These are phyloP conservation scores for Tetrao urogallus DNA, from an alignment of 2,113 vertebrate species.

Conservation along the genomic window DNA sequence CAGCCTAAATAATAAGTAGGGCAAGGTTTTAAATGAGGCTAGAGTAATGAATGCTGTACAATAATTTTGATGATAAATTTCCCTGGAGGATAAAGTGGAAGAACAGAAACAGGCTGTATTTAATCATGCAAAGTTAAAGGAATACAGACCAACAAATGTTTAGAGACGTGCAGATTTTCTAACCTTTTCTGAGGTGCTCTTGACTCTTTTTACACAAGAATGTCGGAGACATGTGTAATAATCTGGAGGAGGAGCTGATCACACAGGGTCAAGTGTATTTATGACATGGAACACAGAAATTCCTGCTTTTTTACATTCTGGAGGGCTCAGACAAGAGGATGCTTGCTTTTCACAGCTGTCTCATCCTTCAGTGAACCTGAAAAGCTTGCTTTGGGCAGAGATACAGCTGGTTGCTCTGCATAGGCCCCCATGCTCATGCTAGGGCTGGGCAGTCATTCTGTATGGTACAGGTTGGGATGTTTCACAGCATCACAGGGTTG, in stretches of 20 bases:
- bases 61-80: conserved; percentile 74
- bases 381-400: conserved; percentile 30
- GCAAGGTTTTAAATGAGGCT: conserved; percentile 72
- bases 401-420: not conserved
- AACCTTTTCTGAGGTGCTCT: not conserved
- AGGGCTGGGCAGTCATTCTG: not conserved
- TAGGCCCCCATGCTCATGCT: fast-evolving
- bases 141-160: conserved; percentile 52
- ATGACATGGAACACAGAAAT: conserved; percentile 13
- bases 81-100: conserved; percentile 63
- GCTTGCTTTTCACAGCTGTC: conserved; percentile 31
- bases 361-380: conserved; percentile 3
- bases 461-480: not conserved
- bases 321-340: conserved; percentile 14
- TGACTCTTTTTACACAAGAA: conserved; percentile 30
- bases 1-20: conserved; percentile 75
- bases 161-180: conserved; percentile 18
- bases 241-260: conserved; percentile 51
- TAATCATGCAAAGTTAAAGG: conserved; percentile 67
- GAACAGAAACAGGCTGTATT: conserved; percentile 68
- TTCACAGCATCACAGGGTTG: not conserved
- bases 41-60: conserved; percentile 69
- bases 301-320: conserved; percentile 17
- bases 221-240: not conserved
- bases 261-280: conserved; percentile 42